Evolutionary conservation across 1,140 invertebrate genomes (phyloP), one percentile per base, ranked within the genome.

Genomic region (Eupeodes corollae): DNA sequence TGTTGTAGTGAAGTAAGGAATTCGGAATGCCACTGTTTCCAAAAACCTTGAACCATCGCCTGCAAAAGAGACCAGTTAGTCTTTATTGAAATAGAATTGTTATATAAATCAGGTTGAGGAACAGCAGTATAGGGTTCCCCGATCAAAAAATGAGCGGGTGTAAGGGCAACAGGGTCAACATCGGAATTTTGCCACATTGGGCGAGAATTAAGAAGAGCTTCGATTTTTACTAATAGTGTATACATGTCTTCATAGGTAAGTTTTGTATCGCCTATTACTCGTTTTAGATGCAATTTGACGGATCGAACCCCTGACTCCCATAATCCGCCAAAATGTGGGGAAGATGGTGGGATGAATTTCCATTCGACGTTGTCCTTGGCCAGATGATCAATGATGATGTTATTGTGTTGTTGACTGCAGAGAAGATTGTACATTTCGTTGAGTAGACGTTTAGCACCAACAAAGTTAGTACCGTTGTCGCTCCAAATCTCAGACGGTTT

Each of bases 61-160:
- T 46, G 48, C 9, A 46, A n/a, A n/a, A n/a, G n/a, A n/a, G n/a
- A n/a, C n/a, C n/a, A n/a, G n/a, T n/a, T n/a, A n/a, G n/a, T n/a
- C 16, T 8, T 50, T 26, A 39, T 32, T 50, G 37, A 30, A 46
- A 9, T 40, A 39, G 37, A 46, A 41, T 34, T 13, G 8, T 13
- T 42, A 12, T 21, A 42, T 21, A 8, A 42, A 21, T 21, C 9
- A 42, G 41, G 41, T 42, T 42, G 56, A 8, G 65, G 66, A 65
- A 53, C 33, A 47, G 56, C 45, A 37, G 50, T 49, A 58, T 68
- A 39, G 53, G 59, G 50, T 30, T 49, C 38, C n/a, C 53, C 52
- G 9, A 53, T 54, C 16, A 68, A 48, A 49, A 69, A 68, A 52
- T 70, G 66, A 5, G 56, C 52, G 12, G 67, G 61, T 9, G 59